These are phyloP conservation scores for Tyria jacobaeae DNA, from an alignment of 2,888 invertebrate species.

Conservation along the genomic window DNA sequence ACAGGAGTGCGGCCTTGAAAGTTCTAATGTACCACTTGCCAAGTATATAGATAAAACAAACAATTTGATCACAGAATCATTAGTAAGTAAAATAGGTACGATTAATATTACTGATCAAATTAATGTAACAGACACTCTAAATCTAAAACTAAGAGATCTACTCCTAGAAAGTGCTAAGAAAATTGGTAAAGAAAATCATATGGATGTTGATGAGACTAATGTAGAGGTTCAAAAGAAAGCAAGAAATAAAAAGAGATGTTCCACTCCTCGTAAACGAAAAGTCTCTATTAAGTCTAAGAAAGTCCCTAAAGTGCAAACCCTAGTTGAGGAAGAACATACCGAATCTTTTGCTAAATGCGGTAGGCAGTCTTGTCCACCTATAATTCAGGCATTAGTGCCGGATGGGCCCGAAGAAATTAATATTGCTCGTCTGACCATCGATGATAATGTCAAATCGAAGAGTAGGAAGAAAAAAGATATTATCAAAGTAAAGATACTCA, in stretches of 20 bases:
- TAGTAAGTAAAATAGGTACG: slow-evolving; percentile 59
- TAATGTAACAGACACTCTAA: slow-evolving; percentile 66
- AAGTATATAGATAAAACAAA: slow-evolving; percentile 35
- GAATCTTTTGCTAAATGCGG: slow-evolving; percentile 62
- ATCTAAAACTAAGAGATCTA: slow-evolving; percentile 65
- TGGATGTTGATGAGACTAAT: slow-evolving; percentile 45
- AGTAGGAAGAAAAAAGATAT: slow-evolving; percentile 69
- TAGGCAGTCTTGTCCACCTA: slow-evolving; percentile 70
- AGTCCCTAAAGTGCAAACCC: slow-evolving; percentile 50
- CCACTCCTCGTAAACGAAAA: slow-evolving; percentile 67
- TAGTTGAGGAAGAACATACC: slow-evolving; percentile 69
- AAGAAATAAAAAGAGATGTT: slow-evolving; percentile 61
- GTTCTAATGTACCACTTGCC: slow-evolving; percentile 31
- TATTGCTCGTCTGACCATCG: slow-evolving; percentile 27
- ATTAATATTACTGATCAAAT: slow-evolving; percentile 60
- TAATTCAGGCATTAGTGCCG: slow-evolving; percentile 46
- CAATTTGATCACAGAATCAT: slow-evolving; percentile 56
- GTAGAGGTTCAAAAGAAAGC: slow-evolving; percentile 41
- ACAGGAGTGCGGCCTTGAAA: slow-evolving; percentile 62
- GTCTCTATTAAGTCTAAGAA: slow-evolving; percentile 46
- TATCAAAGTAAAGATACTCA: slow-evolving; percentile 78
- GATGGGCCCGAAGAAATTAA: slow-evolving; percentile 42
- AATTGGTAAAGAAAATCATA: slow-evolving; percentile 36
- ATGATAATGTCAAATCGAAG: slow-evolving; percentile 44
- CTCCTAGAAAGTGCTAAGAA: slow-evolving; percentile 77